Base-by-base conservation (phyloP, 2,113 vertebrate species). In the Capreolus pygargus region DNA sequence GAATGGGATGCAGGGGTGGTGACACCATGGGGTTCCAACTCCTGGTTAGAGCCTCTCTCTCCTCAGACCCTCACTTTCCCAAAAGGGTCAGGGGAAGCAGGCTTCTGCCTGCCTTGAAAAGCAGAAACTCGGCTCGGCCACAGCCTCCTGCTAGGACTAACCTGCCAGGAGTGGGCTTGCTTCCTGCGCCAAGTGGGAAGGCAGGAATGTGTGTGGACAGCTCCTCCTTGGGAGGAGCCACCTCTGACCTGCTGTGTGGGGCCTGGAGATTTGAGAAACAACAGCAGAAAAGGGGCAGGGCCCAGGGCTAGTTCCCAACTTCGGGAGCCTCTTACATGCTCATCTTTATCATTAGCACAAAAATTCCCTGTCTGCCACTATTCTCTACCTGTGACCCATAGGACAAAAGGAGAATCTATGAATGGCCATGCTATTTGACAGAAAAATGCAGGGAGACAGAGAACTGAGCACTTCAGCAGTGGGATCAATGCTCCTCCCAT, bases 71-170 rank as follows among this genome's bases (percentile, higher is more conserved):
- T 64, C 6, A 19, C 13, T 64, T 76, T 43, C 60, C 76, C 16
- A 19, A 10, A 86, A 70, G 21, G 79, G 4, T 52, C 89, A 43
- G 85, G 36, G 74, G 58, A 47, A 19, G n/a, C 4, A 55, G 92
- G 25, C 30, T 14, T 30, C 64, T 5, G 3, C 39, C 27, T 23
- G 33, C 57, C 33, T 60, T 25, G 21, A 67, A 52, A 43, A n/a
- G 55, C 55, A 64, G 13, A 47, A 23, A 17, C 0, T 1, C 1
- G 1, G 27, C 47, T 19, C 0, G 0, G 25, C 3, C 1, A 16
- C 21, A 3, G 57, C 67, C 86, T 50, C 67, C 14, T 1, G 47
- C 70, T 11, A 2, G 6, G 36, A 33, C 74, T 39, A 9, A 47
- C 54, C 17, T 36, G 64, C 19, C n/a, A 70, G 4, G 0, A 2